Evolutionary conservation across 2,113 vertebrate species (phyloP).

Genomic region (Trogon surrucura): DNA sequence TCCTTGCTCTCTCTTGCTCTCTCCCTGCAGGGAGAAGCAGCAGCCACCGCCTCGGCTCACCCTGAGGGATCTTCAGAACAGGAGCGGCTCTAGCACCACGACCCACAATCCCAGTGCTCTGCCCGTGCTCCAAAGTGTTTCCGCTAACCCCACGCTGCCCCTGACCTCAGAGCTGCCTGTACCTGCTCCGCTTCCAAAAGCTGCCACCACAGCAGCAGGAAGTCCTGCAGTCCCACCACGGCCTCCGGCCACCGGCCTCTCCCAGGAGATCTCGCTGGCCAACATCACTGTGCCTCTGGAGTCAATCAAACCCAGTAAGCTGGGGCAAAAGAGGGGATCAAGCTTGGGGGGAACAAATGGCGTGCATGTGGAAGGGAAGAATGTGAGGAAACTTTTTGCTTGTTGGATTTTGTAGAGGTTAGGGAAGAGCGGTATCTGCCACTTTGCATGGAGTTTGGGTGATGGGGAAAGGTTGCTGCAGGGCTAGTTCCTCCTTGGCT

Average conservation of each 20-base stretch:
- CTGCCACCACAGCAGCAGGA: neutral
- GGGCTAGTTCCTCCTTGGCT: neutral
- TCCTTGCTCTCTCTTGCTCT: neutral
- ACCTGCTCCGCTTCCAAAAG: neutral
- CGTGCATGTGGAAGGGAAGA: neutral
- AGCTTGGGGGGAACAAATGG: neutral
- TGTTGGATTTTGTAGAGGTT: neutral
- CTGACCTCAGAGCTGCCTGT: slow-evolving; percentile 48
- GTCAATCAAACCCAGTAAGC: slow-evolving; percentile 96
- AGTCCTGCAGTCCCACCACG: neutral
- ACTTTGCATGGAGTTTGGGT: neutral
- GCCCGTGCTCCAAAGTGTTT: slow-evolving; percentile 25
- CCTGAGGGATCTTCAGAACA: slow-evolving; percentile 91
- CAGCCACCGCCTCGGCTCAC: slow-evolving; percentile 83
- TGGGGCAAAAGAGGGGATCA: neutral
- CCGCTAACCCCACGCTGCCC: slow-evolving; percentile 66
- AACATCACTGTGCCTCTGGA: slow-evolving; percentile 91
- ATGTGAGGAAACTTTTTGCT: neutral
- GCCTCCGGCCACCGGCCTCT: slow-evolving; percentile 25
- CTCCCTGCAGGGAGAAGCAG: slow-evolving; percentile 87
- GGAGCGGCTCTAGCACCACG: slow-evolving; percentile 58
- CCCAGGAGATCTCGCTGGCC: slow-evolving; percentile 82
- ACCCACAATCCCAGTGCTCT: slow-evolving; percentile 26
- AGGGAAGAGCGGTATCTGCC: neutral
- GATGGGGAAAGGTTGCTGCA: neutral